Base-by-base conservation (phyloP, 2,888 invertebrate species). In the Rhamphomyia laevipes region DNA sequence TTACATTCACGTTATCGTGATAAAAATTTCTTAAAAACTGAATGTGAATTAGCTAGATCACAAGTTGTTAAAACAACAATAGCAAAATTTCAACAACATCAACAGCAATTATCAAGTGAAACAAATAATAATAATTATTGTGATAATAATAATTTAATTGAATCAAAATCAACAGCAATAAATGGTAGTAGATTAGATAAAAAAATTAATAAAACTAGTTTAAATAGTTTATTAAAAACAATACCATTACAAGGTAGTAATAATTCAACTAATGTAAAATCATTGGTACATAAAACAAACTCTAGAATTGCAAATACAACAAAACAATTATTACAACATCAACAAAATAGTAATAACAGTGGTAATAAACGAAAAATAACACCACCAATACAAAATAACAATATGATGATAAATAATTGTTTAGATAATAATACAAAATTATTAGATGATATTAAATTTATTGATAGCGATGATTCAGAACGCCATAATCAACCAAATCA, bases 1-100 rank as follows among this genome's bases (percentile, higher is more conserved):
- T 42, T 42, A 21, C n/a, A 27, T 42, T 42, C 42, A n/a, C 21
- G 23, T 23, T 42, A 27, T 42, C 21, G 42, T 42, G 66, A 70
- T 60, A 61, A 65, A 48, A 63, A 63, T 48, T 70, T 70, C 50
- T 60, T 70, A 1, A 67, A 66, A 55, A 63, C 59, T 48, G 70
- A 70, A 56, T 70, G 66, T 56, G 67, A 68, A 49, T 56, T 69
- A 56, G 70, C 70, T 9, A 63, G 66, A 49, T 64, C 65, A n/a
- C 69, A 67, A 57, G 62, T 70, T 42, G 55, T 54, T 33, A 51
- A 53, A 43, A 49, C 51, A 45, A 48, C 21, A 43, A 27, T 23
- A 46, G 18, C 48, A 51, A 30, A 49, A 42, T 37, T 51, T 46
- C 27, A 46, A 48, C n/a, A 53, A 48, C 45, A 47, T 41, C 43